Base-by-base conservation (phyloP, 2,888 invertebrate species). In the Thymelicus sylvestris region DNA sequence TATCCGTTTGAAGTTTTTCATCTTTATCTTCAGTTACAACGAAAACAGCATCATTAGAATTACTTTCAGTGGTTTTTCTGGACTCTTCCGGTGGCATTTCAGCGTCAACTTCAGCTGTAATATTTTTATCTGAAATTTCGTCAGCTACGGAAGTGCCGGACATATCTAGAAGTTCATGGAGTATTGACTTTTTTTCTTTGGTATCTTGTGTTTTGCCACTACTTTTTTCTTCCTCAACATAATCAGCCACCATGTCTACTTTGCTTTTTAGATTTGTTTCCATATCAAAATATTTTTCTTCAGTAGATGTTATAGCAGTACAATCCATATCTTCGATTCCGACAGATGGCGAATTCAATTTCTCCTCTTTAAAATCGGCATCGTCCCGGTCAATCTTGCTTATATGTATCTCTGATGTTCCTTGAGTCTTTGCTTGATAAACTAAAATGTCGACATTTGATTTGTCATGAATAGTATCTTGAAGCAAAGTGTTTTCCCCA, bases 121-220 rank as follows among this genome's bases (percentile, higher is more conserved):
- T 6, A 38, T 73, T 73, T 71, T 83, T 81, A 13, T 82, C 79
- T 0, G 74, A 76, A 0, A 72, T 66, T 57, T 66, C 74, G 10
- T 72, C 63, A 24, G 76, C 76, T 3, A 76, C 44, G 0, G 81
- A 80, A 0, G 73, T 77, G 2, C 71, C 72, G 0, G 89, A 86
- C 88, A 88, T 87, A 67, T 88, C 85, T 10, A 89, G 76, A 19
- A 90, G 80, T 61, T 84, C 80, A 68, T 82, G 76, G 0, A 88
- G 73, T 15, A 86, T 77, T 0, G 85, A 83, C n/a, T 66, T 80
- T 78, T 59, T 72, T 76, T 62, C 48, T 50, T 52, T 69, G 31
- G 38, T 57, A 19, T 63, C 15, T 44, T 72, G 57, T 19, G 72
- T 72, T 62, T 60, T 66, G 38, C 67, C 48, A 63, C n/a, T 48